phyloP scores from a whole-genome alignment of 2,797 vertebrate genomes.

The Ibycter americanus region DNA sequence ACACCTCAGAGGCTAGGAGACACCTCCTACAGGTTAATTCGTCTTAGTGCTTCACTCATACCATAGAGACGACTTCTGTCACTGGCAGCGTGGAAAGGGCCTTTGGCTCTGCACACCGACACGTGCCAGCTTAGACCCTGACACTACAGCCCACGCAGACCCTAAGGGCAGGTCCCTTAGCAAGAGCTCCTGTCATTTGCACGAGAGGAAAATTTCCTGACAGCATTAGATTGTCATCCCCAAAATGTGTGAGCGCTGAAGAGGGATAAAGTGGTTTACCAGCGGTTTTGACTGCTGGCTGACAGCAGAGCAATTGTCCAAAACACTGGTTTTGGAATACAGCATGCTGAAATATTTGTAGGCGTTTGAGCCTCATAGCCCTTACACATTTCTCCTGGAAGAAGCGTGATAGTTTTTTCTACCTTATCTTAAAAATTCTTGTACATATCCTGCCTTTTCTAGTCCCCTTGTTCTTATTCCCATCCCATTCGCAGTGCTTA shows the following conservation, averaged over 20 bases:
- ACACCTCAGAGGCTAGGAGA: background rate
- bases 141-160: background rate
- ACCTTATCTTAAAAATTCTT: background rate
- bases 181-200: background rate
- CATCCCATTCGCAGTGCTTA: background rate
- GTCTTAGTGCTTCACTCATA: background rate
- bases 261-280: background rate
- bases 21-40: too few relatives aligned
- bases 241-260: background rate
- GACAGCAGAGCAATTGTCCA: background rate
- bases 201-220: background rate
- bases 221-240: background rate
- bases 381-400: background rate
- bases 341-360: background rate
- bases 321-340: background rate
- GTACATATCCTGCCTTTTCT: background rate
- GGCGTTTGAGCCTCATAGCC: background rate
- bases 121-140: background rate
- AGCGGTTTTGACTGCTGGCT: background rate
- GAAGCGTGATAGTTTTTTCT: background rate
- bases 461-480: background rate
- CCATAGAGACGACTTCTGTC: background rate
- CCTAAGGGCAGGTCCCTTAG: background rate
- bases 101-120: background rate
- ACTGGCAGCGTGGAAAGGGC: too few relatives aligned